These are phyloP conservation scores for Crenuchus spilurus DNA, from an alignment of 2,797 vertebrate genomes.

Conservation along the genomic window DNA sequence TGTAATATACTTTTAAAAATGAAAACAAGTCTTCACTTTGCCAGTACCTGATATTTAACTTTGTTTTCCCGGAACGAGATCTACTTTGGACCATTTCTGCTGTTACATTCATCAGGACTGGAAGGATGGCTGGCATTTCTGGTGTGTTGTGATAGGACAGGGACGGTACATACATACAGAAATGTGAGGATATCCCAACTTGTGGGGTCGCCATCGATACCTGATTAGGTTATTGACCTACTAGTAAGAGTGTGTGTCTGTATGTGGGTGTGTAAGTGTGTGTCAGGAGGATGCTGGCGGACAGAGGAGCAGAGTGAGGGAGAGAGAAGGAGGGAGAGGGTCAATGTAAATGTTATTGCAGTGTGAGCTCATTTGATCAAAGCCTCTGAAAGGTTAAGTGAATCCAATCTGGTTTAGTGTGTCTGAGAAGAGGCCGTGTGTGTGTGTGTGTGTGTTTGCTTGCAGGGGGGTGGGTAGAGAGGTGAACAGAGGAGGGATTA, in stretches of 20 bases:
- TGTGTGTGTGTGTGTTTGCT: conserved; percentile 52
- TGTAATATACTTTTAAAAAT: too few relatives aligned
- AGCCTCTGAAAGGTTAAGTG: conserved; percentile 88
- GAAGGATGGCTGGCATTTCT: too few relatives aligned
- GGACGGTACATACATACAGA: conserved; percentile 6
- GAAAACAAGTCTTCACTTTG: too few relatives aligned
- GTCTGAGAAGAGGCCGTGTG: conserved; percentile 81
- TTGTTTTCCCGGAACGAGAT: too few relatives aligned
- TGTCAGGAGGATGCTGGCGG: conserved; percentile 55
- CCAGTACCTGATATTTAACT: too few relatives aligned
- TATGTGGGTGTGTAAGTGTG: conserved; percentile 44
- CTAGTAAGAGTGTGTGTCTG: conserved; percentile 52
- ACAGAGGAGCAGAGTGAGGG: conserved; percentile 40
- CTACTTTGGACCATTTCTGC: too few relatives aligned
- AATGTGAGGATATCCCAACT: too few relatives aligned
- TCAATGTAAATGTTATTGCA: conserved; percentile 89
- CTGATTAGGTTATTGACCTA: conserved; percentile 85
- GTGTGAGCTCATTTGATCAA: conserved; percentile 88
- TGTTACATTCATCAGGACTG: too few relatives aligned
- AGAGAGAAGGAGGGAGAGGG: conserved; percentile 63
- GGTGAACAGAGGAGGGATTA: conserved; percentile 84
- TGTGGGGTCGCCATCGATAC: conserved; percentile 76
- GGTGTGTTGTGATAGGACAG: conserved; percentile 52
- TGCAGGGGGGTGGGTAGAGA: conserved; percentile 66
- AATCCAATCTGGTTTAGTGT: conserved; percentile 89